Conservation (phyloP, 2,113 vertebrate genomes). For the Syngnathus floridae region DNA sequence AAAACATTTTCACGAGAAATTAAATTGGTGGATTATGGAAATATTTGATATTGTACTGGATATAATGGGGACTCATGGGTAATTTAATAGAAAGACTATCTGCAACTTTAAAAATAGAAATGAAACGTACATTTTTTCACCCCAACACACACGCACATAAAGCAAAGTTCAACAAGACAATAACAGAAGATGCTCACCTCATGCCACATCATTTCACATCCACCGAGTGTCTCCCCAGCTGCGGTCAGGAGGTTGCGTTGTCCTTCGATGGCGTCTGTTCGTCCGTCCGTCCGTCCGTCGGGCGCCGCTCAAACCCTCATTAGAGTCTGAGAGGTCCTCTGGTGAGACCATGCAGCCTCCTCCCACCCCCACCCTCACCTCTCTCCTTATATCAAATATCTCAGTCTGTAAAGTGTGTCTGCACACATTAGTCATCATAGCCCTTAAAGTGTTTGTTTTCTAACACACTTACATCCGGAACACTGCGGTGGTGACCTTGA, state of each 20-base stretch:
- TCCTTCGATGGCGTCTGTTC: background rate
- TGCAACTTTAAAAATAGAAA: background rate
- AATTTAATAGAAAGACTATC: background rate
- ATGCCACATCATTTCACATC: conserved; percentile 60
- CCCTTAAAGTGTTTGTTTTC: background rate
- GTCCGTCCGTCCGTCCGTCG: conserved; percentile 21
- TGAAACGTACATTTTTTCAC: background rate
- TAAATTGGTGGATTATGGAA: background rate
- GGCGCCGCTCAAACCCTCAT: conserved; percentile 43
- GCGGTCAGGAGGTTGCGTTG: background rate
- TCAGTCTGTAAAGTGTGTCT: conserved; percentile 12
- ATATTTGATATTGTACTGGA: background rate
- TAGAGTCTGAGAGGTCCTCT: conserved; percentile 57
- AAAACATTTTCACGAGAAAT: background rate
- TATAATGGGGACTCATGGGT: background rate
- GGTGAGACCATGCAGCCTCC: conserved; percentile 46
- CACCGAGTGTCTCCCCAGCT: background rate
- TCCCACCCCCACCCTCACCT: conserved; percentile 20
- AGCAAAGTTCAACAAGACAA: background rate
- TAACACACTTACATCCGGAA: background rate
- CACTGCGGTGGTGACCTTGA: conserved; percentile 18
- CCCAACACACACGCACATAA: background rate
- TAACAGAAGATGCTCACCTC: conserved; percentile 60
- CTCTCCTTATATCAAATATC: conserved; percentile 23
- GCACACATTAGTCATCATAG: conserved; percentile 5